phyloP scores from a whole-genome alignment of 1,140 invertebrate species.

The Cryptotermes secundus region DNA sequence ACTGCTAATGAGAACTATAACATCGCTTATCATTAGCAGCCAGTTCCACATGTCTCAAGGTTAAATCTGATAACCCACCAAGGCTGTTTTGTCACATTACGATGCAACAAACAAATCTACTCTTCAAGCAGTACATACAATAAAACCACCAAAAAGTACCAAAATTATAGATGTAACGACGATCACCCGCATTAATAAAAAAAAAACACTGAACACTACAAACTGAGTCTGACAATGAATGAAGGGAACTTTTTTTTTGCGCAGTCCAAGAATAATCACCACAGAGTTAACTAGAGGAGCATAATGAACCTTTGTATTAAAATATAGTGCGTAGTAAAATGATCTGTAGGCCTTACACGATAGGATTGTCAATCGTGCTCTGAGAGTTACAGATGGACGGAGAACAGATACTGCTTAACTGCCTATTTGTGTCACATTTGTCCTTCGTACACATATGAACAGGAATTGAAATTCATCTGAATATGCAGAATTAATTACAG shows the following conservation, averaged over 20 bases:
- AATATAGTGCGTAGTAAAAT: not conserved
- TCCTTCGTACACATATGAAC: not conserved
- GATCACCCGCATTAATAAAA: not conserved
- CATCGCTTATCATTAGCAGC: not conserved
- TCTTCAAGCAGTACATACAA: not conserved
- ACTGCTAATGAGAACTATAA: not conserved
- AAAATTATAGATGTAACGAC: not conserved
- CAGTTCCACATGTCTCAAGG: conserved; percentile 12
- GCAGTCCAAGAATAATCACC: not conserved
- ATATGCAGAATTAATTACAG: not conserved
- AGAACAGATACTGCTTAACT: not conserved
- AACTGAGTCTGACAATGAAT: not conserved
- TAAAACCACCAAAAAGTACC: not conserved
- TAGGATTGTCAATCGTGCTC: not conserved
- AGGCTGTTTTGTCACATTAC: conserved; percentile 11
- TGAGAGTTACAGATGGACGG: not conserved
- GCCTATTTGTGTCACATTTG: not conserved
- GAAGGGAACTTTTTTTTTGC: not conserved
- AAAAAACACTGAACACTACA: too few relatives aligned
- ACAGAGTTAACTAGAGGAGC: not conserved
- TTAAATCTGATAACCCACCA: conserved; percentile 3
- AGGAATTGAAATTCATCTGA: not conserved
- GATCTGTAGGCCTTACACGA: not conserved
- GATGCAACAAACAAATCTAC: not conserved
- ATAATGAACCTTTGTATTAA: not conserved